Conservation (phyloP, 2,797 vertebrate genomes). For the Sebastes flavidus region DNA sequence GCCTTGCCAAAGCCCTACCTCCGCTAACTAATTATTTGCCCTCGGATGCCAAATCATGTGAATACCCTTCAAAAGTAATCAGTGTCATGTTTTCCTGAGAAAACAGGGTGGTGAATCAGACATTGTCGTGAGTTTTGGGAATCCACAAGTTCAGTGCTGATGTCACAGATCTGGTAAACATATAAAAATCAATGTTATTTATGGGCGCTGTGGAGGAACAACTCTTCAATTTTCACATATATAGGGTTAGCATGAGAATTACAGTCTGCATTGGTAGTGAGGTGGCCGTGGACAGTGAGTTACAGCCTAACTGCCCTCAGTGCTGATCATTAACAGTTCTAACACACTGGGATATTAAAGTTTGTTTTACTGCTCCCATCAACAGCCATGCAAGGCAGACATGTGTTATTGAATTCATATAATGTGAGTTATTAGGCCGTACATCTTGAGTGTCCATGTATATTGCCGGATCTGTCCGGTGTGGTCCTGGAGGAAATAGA, state of each 20-base stretch:
- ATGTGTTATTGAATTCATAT: conserved; percentile 78
- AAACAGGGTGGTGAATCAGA: conserved; percentile 34
- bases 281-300: conserved; percentile 58
- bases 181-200: conserved; percentile 53
- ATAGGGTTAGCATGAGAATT: conserved; percentile 47
- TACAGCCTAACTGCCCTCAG: conserved; percentile 51
- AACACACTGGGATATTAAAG: conserved; percentile 79
- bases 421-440: conserved; percentile 72
- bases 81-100: conserved; percentile 16
- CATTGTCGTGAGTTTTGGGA: conserved; percentile 17
- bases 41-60: conserved; percentile 39
- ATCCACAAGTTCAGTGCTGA: conserved; percentile 43
- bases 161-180: conserved; percentile 36
- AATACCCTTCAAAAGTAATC: conserved; percentile 51
- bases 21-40: conserved; percentile 50
- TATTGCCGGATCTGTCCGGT: conserved; percentile 60
- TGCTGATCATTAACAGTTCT: conserved; percentile 67
- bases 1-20: conserved; percentile 47
- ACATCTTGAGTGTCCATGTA: conserved; percentile 65
- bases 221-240: conserved; percentile 12
- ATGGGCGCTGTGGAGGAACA: conserved; percentile 13
- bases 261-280: conserved; percentile 28
- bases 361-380: conserved; percentile 76
- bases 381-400: conserved; percentile 60
- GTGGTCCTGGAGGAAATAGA: conserved; percentile 68